Evolutionary conservation across 2,888 invertebrate genomes (phyloP).

Genomic region (Nemurella pictetii): DNA sequence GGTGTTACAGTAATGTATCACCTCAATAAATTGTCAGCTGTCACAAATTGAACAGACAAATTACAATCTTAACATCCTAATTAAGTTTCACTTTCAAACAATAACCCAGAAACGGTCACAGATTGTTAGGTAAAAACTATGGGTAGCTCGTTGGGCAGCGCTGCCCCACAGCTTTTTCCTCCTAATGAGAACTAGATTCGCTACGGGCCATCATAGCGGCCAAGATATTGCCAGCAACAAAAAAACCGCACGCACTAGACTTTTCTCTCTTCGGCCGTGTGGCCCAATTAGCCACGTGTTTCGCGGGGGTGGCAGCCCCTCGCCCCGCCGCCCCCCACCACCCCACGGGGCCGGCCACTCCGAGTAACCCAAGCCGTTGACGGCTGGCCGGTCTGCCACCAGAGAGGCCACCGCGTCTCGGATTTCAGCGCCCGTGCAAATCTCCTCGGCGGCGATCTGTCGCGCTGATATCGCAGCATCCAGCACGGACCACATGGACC

Average conservation of each 20-base stretch:
- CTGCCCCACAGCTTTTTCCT: neutral
- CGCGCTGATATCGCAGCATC: neutral
- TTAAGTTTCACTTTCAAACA: neutral
- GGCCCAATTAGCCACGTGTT: slow-evolving; percentile 18
- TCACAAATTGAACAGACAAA: neutral
- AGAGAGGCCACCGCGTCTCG: neutral
- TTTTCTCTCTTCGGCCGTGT: neutral
- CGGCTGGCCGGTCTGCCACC: neutral
- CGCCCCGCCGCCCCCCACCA: slow-evolving; percentile 9
- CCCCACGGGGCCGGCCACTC: too few relatives aligned
- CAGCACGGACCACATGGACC: too few relatives aligned
- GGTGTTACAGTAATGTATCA: neutral
- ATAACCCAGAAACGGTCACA: neutral
- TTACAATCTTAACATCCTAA: neutral
- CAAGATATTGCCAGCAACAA: neutral
- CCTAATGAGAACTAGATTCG: neutral
- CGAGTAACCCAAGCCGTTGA: neutral
- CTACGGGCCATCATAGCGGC: neutral
- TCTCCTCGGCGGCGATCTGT: neutral
- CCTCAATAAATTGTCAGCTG: neutral
- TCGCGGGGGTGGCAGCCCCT: neutral
- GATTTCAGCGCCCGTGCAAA: neutral
- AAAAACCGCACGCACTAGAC: neutral
- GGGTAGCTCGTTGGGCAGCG: neutral
- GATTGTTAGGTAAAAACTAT: neutral